Evolutionary conservation across 2,113 vertebrate genomes (phyloP), one percentile per base, ranked within the genome.

Genomic region (Trachemys scripta): DNA sequence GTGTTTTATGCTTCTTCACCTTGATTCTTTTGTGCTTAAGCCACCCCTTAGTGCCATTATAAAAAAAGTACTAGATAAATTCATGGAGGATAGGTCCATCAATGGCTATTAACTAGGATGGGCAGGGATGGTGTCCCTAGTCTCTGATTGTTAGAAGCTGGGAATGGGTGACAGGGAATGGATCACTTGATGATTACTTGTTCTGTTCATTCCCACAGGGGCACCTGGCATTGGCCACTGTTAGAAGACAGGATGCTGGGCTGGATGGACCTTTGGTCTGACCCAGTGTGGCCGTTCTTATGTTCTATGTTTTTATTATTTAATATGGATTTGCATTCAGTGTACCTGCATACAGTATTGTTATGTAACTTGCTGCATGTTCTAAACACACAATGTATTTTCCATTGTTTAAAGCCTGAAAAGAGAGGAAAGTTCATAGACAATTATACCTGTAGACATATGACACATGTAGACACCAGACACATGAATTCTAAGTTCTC

Each of bases 351-450:
- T 76, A 49, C 25, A 59, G 90, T 83, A 78, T 45, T 82, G 65
- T 87, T 47, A 42, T 47, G 65, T 31, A 91, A 93, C 85, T 86
- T 83, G 83, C 95, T 85, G 72, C n/a, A 49, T 38, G 25, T 50
- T 92, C 87, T 69, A 69, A 69, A 69, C 87, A 92, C 80, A 65
- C 76, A 92, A 56, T 53, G 79, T 91, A 65, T 89, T 95, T 96
- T 89, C 0, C 0, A 53, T 42, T 69, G 22, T 4, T 92, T 62
- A 53, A 94, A 92, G 78, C 35, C 57, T 59, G 86, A 91, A 50
- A 87, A 80, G 56, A 95, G n/a, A 89, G 90, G n/a, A 95, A 93
- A 29, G 13, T 59, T 94, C 45, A 85, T 92, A 88, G 86, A 91
- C 93, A 87, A 90, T 56, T 82, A 3, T 2, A n/a, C 78, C 72